A percentile compares a stretch with the other conserved stretches of the same genome.
Evolutionary conservation across 2,888 invertebrate species (phyloP).

Genomic region (Matsumyia berberina): DNA sequence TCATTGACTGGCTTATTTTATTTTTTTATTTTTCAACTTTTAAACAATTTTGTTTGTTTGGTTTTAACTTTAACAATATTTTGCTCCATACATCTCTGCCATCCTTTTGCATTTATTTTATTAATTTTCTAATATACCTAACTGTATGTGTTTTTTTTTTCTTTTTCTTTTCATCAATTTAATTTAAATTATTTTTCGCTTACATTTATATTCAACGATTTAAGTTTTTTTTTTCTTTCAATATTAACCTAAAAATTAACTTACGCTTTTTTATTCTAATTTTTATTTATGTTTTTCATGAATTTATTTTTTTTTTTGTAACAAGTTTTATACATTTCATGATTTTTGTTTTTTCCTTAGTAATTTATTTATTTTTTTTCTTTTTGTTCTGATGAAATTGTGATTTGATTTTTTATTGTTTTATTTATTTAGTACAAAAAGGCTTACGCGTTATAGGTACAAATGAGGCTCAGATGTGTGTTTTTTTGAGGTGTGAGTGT

Average conservation of each 20-base stretch:
- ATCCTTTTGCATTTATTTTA: slow-evolving; percentile 13
- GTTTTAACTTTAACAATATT: slow-evolving; percentile 72
- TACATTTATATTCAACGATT: slow-evolving; percentile 68
- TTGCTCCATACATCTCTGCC: slow-evolving; percentile 49
- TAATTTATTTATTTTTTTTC: slow-evolving; percentile 41
- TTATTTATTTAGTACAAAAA: slow-evolving; percentile 71
- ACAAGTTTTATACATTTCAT: slow-evolving; percentile 59
- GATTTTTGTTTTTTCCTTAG: slow-evolving; percentile 27
- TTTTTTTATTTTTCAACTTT: slow-evolving; percentile 50
- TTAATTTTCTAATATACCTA: slow-evolving; percentile 52
- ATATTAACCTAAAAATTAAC: slow-evolving; percentile 65
- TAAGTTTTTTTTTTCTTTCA: slow-evolving; percentile 29
- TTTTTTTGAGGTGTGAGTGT: slow-evolving; percentile 51
- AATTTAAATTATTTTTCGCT: slow-evolving; percentile 73
- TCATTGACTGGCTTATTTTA: slow-evolving; percentile 53
- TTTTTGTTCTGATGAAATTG: slow-evolving; percentile 52
- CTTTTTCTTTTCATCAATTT: slow-evolving; percentile 58
- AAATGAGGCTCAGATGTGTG: slow-evolving; percentile 80
- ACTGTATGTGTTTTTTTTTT: slow-evolving; percentile 37
- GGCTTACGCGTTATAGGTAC: slow-evolving; percentile 80
- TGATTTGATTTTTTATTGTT: slow-evolving; percentile 53
- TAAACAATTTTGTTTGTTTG: slow-evolving; percentile 48
- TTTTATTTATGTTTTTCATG: slow-evolving; percentile 29
- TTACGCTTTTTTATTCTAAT: slow-evolving; percentile 43
- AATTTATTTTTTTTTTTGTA: slow-evolving; percentile 38